phyloP scores from a whole-genome alignment of 2,888 invertebrate genomes.

The Drosophila falleni region DNA sequence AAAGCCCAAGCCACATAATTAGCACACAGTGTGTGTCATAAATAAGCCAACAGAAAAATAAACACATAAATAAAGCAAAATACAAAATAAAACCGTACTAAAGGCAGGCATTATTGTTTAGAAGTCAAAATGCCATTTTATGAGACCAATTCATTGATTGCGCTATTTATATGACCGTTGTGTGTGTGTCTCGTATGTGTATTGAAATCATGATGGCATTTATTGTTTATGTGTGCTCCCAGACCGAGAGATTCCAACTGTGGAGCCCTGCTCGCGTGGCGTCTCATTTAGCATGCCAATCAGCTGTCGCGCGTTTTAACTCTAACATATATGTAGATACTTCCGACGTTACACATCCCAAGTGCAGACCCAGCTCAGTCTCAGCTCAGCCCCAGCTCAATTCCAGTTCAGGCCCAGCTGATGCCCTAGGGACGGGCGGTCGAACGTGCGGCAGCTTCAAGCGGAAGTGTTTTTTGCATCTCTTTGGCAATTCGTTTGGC shows the following conservation, averaged over 20 bases:
- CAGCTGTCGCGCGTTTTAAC: slow-evolving; percentile 68
- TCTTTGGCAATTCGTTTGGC: slow-evolving; percentile 52
- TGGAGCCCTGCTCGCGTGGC: slow-evolving; percentile 44
- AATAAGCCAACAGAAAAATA: slow-evolving; percentile 36
- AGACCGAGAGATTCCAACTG: slow-evolving; percentile 19
- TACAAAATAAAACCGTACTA: slow-evolving; percentile 8
- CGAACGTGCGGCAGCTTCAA: slow-evolving; percentile 25
- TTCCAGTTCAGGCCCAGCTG: slow-evolving; percentile 3
- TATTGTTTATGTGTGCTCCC: slow-evolving; percentile 38
- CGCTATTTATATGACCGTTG: slow-evolving; percentile 29
- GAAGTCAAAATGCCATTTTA: slow-evolving; percentile 27
- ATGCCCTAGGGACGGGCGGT: neutral
- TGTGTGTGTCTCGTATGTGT: slow-evolving; percentile 23
- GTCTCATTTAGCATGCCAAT: slow-evolving; percentile 75
- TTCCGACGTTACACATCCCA: slow-evolving; percentile 1
- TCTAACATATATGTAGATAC: neutral
- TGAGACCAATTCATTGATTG: slow-evolving; percentile 44
- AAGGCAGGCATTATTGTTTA: slow-evolving; percentile 35
- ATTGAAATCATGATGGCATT: slow-evolving; percentile 63
- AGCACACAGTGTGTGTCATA: slow-evolving; percentile 38
- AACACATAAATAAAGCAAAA: slow-evolving; percentile 18
- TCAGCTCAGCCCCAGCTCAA: slow-evolving; percentile 12
- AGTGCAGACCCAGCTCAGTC: slow-evolving; percentile 20
- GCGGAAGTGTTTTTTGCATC: slow-evolving; percentile 63
- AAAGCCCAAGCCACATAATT: slow-evolving; percentile 37